Percentiles rank a stretch among this genome's conserved stretches.
phyloP scores from a whole-genome alignment of 2,113 vertebrate genomes.

The Thryonomys swinderianus region DNA sequence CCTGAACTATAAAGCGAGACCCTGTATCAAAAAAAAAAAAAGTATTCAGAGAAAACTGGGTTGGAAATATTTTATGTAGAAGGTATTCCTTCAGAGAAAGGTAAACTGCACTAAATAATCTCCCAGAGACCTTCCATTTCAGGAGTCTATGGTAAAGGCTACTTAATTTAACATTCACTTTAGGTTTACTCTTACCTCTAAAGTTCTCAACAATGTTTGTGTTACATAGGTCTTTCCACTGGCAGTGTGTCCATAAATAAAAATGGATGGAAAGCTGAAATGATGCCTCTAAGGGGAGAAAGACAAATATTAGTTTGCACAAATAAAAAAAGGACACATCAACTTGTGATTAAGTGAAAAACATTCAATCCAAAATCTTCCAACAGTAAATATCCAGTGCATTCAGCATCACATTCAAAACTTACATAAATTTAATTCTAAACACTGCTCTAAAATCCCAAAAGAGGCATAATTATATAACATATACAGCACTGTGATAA shows the following conservation, averaged over 20 bases:
- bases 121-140: background rate
- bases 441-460: constrained; percentile 6
- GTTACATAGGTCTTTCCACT: constrained; percentile 97
- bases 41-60: constrained; percentile 32
- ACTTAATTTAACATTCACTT: background rate
- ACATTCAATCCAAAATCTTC: constrained; percentile 53
- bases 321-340: constrained; percentile 28
- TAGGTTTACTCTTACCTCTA: constrained; percentile 90
- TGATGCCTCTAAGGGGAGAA: constrained; percentile 90
- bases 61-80: constrained; percentile 48
- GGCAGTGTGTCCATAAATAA: constrained; percentile 96
- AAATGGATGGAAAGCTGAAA: constrained; percentile 94
- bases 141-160: constrained; percentile 11
- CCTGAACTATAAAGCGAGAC: too few species aligned
- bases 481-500: background rate
- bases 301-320: background rate
- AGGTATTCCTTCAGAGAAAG: constrained; percentile 14
- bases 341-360: constrained; percentile 7
- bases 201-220: constrained; percentile 90
- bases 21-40: too few species aligned
- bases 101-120: background rate
- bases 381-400: background rate
- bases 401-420: constrained; percentile 16
- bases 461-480: background rate
- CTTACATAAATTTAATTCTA: constrained; percentile 49